Conservation (phyloP, 2,113 vertebrate genomes). For the Nycticryphes semicollaris region DNA sequence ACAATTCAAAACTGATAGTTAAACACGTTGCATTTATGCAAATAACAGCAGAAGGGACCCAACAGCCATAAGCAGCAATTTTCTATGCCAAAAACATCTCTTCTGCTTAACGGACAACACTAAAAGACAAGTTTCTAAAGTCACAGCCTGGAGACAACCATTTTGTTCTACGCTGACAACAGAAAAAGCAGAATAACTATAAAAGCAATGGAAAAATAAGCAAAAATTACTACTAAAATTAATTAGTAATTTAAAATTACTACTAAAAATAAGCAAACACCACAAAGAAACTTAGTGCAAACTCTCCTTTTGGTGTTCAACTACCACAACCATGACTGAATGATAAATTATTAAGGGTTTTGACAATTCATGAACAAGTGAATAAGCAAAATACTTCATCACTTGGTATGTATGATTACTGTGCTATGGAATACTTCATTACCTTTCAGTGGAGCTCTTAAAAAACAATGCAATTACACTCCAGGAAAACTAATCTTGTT, state of each 20-base stretch:
- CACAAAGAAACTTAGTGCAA: not conserved
- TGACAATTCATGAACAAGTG: not conserved
- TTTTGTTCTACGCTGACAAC: not conserved
- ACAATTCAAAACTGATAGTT: not conserved
- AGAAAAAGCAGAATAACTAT: not conserved
- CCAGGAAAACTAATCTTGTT: not conserved
- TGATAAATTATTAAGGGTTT: not conserved
- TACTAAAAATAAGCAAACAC: no score
- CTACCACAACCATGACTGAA: not conserved
- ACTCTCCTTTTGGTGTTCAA: not conserved
- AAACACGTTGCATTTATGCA: not conserved
- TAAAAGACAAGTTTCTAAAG: not conserved
- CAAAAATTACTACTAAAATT: not conserved
- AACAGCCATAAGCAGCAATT: not conserved
- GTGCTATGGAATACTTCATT: not conserved
- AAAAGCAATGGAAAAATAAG: not conserved
- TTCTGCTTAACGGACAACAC: not conserved
- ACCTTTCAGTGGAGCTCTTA: not conserved
- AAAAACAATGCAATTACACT: not conserved
- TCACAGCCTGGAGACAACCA: not conserved
- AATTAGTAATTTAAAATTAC: no score
- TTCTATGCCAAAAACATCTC: not conserved
- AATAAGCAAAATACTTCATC: not conserved
- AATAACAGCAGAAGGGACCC: not conserved
- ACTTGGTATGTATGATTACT: not conserved